These are phyloP conservation scores for Jordanella pulchra DNA, from an alignment of 2,797 vertebrate species.

Conservation along the genomic window DNA sequence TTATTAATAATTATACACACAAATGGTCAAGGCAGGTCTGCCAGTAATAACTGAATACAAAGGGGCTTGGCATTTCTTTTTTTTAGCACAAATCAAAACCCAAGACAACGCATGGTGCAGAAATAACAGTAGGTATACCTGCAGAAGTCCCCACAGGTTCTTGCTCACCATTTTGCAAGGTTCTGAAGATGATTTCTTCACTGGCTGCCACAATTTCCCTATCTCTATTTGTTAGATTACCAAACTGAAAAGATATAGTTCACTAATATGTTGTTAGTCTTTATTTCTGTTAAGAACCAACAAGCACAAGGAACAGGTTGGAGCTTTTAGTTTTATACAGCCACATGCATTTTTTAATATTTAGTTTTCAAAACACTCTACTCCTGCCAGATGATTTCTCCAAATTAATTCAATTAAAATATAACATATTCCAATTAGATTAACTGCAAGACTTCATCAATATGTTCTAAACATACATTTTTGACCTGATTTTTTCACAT, in stretches of 20 bases:
- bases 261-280: neutral
- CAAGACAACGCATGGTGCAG: constrained; percentile 24
- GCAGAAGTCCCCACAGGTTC: constrained; percentile 31
- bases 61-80: constrained; percentile 19
- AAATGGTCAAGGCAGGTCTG: neutral
- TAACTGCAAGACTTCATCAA: too few species aligned
- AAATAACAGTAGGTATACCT: constrained; percentile 25
- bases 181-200: constrained; percentile 12
- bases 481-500: too few species aligned
- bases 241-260: neutral
- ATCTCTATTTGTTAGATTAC: constrained; percentile 8
- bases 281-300: neutral
- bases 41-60: neutral
- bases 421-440: too few species aligned
- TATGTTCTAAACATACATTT: too few species aligned
- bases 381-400: too few species aligned
- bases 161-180: constrained; percentile 14
- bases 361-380: too few species aligned
- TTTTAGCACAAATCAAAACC: constrained; percentile 26
- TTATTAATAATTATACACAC: neutral
- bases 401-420: too few species aligned
- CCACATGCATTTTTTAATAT: too few species aligned
- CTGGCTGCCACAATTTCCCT: constrained; percentile 9
- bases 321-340: too few species aligned
- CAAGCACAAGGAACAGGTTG: neutral